Percentiles rank a stretch among this genome's conserved stretches.
Evolutionary conservation across 1,140 invertebrate genomes (phyloP).

Genomic region (Homalodisca vitripennis): DNA sequence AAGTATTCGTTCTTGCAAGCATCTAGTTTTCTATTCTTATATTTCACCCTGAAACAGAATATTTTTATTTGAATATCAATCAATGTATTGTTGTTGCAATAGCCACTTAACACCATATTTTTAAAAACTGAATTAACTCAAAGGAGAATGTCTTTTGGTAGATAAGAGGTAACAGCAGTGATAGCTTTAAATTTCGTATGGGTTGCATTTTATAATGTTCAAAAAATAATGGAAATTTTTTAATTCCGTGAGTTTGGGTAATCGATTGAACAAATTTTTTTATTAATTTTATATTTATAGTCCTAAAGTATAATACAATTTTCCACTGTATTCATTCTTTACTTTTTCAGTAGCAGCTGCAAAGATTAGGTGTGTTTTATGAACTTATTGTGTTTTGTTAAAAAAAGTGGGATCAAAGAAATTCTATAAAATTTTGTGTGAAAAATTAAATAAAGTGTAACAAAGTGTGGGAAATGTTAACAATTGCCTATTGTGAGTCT

Average conservation of each 20-base stretch:
- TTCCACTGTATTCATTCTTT: too few species aligned
- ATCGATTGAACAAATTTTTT: too few species aligned
- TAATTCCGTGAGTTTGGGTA: not conserved
- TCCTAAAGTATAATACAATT: too few species aligned
- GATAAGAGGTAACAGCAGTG: not conserved
- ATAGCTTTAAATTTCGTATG: not conserved
- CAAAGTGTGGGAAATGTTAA: too few species aligned
- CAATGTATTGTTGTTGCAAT: not conserved
- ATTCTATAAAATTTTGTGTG: too few species aligned
- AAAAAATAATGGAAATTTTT: not conserved
- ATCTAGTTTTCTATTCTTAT: constrained; percentile 82
- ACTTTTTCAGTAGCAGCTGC: too few species aligned
- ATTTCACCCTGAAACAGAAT: constrained; percentile 54
- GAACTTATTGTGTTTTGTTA: too few species aligned
- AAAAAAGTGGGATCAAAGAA: too few species aligned
- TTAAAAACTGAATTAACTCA: not conserved
- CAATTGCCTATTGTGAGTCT: too few species aligned
- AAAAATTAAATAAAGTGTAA: too few species aligned
- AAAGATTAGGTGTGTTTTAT: too few species aligned
- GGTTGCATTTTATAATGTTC: not conserved
- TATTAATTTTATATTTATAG: too few species aligned
- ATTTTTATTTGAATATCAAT: not conserved
- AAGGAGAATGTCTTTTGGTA: not conserved
- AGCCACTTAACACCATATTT: not conserved
- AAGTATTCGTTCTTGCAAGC: constrained; percentile 84